A percentile compares a stretch with the other conserved stretches of the same genome.
These are phyloP conservation scores for Desmodus rotundus DNA, from an alignment of 2,113 vertebrate genomes.

Conservation along the genomic window DNA sequence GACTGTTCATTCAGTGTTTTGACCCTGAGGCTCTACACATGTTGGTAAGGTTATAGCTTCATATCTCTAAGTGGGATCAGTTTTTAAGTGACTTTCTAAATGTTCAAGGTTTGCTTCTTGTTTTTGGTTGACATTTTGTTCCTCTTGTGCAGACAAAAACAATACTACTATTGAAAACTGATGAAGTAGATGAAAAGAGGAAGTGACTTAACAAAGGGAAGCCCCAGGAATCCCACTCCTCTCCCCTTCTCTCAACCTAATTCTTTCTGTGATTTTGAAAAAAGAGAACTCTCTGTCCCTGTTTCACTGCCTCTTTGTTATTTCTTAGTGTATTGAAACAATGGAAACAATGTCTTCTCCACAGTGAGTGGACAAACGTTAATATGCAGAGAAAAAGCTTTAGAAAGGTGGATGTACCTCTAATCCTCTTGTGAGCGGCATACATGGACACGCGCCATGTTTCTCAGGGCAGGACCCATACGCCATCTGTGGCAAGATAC, in stretches of 20 bases:
- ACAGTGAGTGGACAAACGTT: neutral
- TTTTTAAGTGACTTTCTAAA: conserved; percentile 33
- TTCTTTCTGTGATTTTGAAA: neutral
- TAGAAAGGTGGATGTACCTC: neutral
- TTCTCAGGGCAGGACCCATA: neutral
- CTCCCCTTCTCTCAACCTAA: neutral
- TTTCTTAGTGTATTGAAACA: neutral
- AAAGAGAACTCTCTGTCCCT: neutral
- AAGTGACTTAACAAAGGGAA: conserved; percentile 1
- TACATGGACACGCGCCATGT: accelerated
- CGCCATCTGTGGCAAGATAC: neutral
- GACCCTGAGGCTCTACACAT: conserved; percentile 30
- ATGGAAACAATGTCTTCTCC: neutral
- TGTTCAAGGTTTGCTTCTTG: neutral
- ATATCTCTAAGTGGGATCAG: conserved; percentile 13
- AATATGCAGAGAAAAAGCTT: neutral
- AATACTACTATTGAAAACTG: neutral
- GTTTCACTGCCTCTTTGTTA: neutral
- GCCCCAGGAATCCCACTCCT: neutral
- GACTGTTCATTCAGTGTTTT: conserved; percentile 45
- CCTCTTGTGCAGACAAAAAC: neutral
- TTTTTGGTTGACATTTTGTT: neutral
- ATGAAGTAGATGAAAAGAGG: neutral
- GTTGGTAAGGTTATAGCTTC: conserved; percentile 32
- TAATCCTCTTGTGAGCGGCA: neutral